phyloP scores from a whole-genome alignment of 2,888 invertebrate species.

The Synergus japonicus region DNA sequence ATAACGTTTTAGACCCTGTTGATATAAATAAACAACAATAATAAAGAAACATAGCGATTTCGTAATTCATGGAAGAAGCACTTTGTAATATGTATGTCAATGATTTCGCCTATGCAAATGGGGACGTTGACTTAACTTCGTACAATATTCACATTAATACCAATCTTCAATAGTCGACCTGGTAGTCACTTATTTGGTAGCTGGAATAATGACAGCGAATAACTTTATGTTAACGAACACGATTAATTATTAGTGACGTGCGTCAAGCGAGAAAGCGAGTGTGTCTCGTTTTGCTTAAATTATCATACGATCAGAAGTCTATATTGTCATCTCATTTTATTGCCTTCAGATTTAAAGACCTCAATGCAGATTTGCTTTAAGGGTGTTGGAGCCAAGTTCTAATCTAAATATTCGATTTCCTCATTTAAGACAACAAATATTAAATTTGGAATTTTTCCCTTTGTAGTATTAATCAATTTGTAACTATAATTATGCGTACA shows the following conservation, averaged over 20 bases:
- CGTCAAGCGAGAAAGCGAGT: not conserved
- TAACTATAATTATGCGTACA: no score
- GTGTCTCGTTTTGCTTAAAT: not conserved
- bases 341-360: not conserved
- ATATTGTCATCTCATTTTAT: not conserved
- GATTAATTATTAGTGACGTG: conserved; percentile 2
- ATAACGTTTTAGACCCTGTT: no score
- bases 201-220: not conserved
- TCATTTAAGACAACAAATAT: no score
- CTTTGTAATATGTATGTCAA: not conserved
- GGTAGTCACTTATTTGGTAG: conserved; percentile 15
- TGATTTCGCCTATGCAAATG: conserved; percentile 18
- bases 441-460: no score
- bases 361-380: no score
- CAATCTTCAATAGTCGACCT: not conserved
- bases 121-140: conserved; percentile 16
- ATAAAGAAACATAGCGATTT: no score
- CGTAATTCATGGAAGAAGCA: no score
- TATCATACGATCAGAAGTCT: not conserved
- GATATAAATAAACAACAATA: no score
- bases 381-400: not conserved
- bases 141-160: conserved; percentile 20
- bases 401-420: no score
- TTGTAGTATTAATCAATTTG: no score
- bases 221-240: conserved; percentile 12